A percentile compares a stretch with the other conserved stretches of the same genome.
Evolutionary conservation across 1,140 invertebrate species (phyloP).

Genomic region (Bilobella aurantiaca): DNA sequence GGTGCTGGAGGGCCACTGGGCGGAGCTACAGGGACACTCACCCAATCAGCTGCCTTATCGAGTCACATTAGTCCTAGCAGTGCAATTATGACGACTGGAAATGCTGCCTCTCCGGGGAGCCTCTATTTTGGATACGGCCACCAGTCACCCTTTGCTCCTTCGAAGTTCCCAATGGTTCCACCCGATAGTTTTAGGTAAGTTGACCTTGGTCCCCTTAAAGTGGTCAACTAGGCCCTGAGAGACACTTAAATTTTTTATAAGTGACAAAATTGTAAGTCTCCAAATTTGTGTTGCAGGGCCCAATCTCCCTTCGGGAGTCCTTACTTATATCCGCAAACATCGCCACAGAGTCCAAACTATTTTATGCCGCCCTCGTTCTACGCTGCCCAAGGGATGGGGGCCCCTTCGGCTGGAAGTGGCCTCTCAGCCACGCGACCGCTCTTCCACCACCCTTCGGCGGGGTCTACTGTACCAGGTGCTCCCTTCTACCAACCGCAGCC

Average conservation of each 20-base stretch:
- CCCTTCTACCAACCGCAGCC: constrained; percentile 26
- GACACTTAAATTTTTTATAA: too few relatives aligned
- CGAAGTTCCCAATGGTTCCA: constrained; percentile 32
- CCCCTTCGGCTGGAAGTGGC: too few relatives aligned
- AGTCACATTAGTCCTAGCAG: constrained; percentile 3
- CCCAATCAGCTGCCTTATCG: not conserved
- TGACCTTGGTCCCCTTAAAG: too few relatives aligned
- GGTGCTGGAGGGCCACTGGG: not conserved
- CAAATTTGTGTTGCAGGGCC: constrained; percentile 20
- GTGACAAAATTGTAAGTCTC: constrained; percentile 4
- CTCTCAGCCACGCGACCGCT: constrained; percentile 22
- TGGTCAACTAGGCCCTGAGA: too few relatives aligned
- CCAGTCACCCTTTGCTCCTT: constrained; percentile 32
- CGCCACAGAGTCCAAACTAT: constrained; percentile 25
- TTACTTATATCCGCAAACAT: constrained; percentile 24
- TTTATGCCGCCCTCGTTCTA: constrained; percentile 34
- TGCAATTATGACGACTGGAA: not conserved
- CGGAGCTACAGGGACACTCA: not conserved
- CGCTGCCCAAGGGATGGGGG: too few relatives aligned
- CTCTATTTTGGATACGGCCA: constrained; percentile 24
- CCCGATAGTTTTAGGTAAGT: constrained; percentile 32
- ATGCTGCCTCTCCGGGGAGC: constrained; percentile 14
- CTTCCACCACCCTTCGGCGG: constrained; percentile 11
- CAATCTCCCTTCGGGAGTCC: constrained; percentile 30
- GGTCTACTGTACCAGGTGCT: constrained; percentile 17